A percentile compares a stretch with the other conserved stretches of the same genome.
These are phyloP conservation scores for Ammodytes marinus DNA, from an alignment of 2,113 vertebrate species.

Conservation along the genomic window DNA sequence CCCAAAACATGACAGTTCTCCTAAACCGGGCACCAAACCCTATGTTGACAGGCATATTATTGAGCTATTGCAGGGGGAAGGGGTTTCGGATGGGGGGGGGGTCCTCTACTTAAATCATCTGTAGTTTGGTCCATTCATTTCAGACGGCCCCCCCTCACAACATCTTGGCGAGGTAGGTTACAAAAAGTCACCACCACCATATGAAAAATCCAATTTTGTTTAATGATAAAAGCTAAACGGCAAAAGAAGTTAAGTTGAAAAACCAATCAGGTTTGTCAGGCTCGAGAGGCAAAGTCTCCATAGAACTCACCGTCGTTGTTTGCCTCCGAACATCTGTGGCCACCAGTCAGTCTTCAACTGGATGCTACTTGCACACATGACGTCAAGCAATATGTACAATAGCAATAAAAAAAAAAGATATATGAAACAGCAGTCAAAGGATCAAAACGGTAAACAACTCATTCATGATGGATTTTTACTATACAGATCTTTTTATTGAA, in stretches of 20 bases:
- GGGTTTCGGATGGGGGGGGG: conserved; percentile 5
- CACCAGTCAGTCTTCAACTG: conserved; percentile 34
- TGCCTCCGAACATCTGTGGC: conserved; percentile 19
- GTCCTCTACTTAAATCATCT: conserved; percentile 73
- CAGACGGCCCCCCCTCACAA: conserved; percentile 22
- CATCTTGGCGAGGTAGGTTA: conserved; percentile 80
- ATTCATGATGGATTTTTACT: conserved; percentile 69
- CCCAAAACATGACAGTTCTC: conserved; percentile 51
- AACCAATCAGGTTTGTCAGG: conserved; percentile 6
- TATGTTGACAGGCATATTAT: conserved; percentile 66
- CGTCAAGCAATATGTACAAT: conserved; percentile 55
- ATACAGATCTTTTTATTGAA: conserved; percentile 78
- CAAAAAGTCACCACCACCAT: conserved; percentile 72
- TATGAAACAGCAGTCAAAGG: conserved; percentile 57
- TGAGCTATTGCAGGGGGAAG: conserved; percentile 15
- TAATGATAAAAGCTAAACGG: conserved; percentile 39
- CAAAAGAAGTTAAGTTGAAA: conserved; percentile 17
- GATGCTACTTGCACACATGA: conserved; percentile 50
- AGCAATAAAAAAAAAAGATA: conserved; percentile 39
- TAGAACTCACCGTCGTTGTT: conserved; percentile 52
- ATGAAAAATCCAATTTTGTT: conserved; percentile 22
- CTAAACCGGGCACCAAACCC: conserved; percentile 54
- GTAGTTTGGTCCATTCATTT: conserved; percentile 83
- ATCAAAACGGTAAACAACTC: conserved; percentile 64
- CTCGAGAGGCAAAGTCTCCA: conserved; percentile 29